Evolutionary conservation across 1,140 invertebrate genomes (phyloP).

Genomic region (Drosophila biarmipes): DNA sequence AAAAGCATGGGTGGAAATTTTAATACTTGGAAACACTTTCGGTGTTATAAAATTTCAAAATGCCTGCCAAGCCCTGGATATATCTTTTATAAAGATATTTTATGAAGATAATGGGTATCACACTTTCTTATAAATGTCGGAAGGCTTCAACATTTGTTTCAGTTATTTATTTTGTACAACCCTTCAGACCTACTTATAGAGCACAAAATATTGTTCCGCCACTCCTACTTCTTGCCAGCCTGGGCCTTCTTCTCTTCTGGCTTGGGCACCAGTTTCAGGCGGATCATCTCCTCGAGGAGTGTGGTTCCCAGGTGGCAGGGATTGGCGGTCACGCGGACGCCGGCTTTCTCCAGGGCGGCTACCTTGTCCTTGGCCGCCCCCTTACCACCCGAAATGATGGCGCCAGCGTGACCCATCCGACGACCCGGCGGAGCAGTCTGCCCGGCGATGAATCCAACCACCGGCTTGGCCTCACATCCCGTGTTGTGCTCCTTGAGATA

Average conservation of each 20-base stretch:
- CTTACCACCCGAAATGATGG: constrained; percentile 99
- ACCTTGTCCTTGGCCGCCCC: constrained; percentile 99
- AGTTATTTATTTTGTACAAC: neutral
- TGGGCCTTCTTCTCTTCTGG: neutral
- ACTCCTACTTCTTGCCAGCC: neutral
- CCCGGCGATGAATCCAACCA: constrained; percentile 99
- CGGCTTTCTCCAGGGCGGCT: constrained; percentile 94
- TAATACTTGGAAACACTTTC: neutral
- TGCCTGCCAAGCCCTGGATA: no score
- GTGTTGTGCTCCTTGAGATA: constrained; percentile 95
- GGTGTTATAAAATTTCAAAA: neutral
- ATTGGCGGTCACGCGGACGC: constrained; percentile 95
- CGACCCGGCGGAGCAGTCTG: constrained; percentile 98
- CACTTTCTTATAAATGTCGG: no score
- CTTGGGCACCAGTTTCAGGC: constrained; percentile 44
- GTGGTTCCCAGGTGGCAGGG: constrained; percentile 97
- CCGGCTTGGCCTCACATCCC: constrained; percentile 95
- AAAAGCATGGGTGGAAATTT: neutral
- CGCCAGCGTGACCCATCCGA: constrained; percentile 99
- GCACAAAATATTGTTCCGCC: neutral
- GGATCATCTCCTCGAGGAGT: constrained; percentile 91
- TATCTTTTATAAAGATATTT: no score
- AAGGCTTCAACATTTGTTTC: no score
- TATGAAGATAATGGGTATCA: no score
- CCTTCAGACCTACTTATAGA: neutral